phyloP scores from a whole-genome alignment of 1,140 invertebrate genomes.

The Polyergus mexicanus region DNA sequence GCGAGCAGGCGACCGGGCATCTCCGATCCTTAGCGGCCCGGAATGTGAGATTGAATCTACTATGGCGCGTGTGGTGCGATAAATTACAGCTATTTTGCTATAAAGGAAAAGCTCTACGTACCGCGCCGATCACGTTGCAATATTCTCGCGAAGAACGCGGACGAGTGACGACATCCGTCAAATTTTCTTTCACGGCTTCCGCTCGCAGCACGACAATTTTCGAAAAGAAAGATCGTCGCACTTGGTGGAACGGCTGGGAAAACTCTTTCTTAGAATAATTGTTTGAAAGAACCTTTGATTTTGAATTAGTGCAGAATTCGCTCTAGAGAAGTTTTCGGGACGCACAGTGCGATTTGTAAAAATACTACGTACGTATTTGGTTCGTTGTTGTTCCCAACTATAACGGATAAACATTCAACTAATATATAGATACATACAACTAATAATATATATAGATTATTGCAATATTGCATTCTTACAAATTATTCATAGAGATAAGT shows the following conservation, averaged over 20 bases:
- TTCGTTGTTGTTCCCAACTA: too few species aligned
- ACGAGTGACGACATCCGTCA: background rate
- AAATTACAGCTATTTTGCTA: background rate
- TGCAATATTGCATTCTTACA: too few species aligned
- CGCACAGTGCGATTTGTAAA: background rate
- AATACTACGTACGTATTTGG: background rate
- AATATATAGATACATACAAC: too few species aligned
- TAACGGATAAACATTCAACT: too few species aligned
- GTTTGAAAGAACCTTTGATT: too few species aligned
- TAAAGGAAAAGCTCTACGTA: background rate
- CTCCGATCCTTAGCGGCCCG: background rate
- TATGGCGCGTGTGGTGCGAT: background rate
- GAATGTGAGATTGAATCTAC: background rate
- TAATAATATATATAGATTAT: too few species aligned
- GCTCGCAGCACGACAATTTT: background rate
- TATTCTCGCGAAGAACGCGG: background rate
- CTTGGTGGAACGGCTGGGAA: background rate
- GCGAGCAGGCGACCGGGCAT: slow-evolving; percentile 46
- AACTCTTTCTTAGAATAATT: too few species aligned
- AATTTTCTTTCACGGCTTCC: background rate
- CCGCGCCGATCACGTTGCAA: slow-evolving; percentile 5
- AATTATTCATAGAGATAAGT: too few species aligned
- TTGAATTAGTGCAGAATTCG: too few species aligned
- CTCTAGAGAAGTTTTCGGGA: background rate
- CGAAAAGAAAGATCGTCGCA: background rate